A percentile compares a stretch with the other conserved stretches of the same genome.
Evolutionary conservation across 2,113 vertebrate genomes (phyloP).

Genomic region (Calidris pygmaea): DNA sequence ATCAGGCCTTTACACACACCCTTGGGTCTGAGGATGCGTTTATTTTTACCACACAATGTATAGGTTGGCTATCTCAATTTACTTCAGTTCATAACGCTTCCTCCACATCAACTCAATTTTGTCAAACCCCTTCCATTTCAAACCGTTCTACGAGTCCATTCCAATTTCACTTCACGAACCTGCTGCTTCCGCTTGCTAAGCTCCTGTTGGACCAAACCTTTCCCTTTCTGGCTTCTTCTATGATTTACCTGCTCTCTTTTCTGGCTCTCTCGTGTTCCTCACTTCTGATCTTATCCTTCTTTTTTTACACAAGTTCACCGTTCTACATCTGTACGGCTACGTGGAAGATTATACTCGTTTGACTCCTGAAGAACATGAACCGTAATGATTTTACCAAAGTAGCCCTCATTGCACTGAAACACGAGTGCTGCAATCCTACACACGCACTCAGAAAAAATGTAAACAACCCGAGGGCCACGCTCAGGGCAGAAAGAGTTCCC

Average conservation of each 20-base stretch:
- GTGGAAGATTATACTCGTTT: accelerated
- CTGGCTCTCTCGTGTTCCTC: accelerated
- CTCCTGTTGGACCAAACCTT: accelerated
- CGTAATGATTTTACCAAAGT: accelerated
- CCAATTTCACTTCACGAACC: not conserved
- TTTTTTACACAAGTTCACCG: too few relatives aligned
- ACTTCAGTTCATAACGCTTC: not conserved
- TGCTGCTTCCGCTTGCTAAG: not conserved
- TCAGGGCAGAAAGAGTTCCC: not conserved
- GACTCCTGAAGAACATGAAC: not conserved
- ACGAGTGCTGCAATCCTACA: accelerated
- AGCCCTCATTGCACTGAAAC: accelerated
- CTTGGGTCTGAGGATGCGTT: accelerated
- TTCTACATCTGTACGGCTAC: too few relatives aligned
- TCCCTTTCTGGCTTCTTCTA: not conserved
- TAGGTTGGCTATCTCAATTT: accelerated
- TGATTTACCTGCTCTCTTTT: too few relatives aligned
- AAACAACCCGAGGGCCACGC: too few relatives aligned
- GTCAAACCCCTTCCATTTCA: not conserved
- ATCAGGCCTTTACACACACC: not conserved
- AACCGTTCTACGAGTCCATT: accelerated
- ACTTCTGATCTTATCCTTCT: not conserved
- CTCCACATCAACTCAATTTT: not conserved
- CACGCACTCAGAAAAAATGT: accelerated
- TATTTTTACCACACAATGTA: not conserved